phyloP scores from a whole-genome alignment of 2,797 vertebrate species.

The Silurus aristotelis region DNA sequence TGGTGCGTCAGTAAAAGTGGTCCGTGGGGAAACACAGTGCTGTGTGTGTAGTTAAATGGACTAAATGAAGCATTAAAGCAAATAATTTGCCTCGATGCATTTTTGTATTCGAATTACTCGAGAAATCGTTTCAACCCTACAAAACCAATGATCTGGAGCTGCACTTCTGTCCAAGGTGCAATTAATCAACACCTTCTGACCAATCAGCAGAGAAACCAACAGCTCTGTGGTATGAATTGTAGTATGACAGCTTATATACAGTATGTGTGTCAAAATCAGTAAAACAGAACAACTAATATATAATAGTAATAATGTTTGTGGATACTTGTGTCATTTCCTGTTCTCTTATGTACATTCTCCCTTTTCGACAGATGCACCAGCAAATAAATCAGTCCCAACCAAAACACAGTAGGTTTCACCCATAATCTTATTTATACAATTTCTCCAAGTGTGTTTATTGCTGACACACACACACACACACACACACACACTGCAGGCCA shows the following conservation, averaged over 20 bases:
- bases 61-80: too few relatives aligned
- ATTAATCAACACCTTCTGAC: background rate
- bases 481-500: background rate
- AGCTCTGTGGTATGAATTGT: background rate
- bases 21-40: too few relatives aligned
- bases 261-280: background rate
- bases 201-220: background rate
- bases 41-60: too few relatives aligned
- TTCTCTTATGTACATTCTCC: background rate
- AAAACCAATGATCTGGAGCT: background rate
- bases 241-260: background rate
- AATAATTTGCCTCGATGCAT: too few relatives aligned
- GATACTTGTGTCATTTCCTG: background rate
- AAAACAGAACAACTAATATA: background rate
- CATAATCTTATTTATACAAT: background rate
- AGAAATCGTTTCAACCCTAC: too few relatives aligned
- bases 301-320: background rate
- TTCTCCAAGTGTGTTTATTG: background rate
- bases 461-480: background rate
- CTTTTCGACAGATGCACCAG: constrained; percentile 26
- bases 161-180: background rate
- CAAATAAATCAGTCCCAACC: constrained; percentile 28
- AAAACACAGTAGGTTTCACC: constrained; percentile 42
- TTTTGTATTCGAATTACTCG: too few relatives aligned
- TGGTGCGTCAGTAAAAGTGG: too few relatives aligned